Evolutionary conservation across 2,113 vertebrate genomes (phyloP), one percentile per base, ranked within the genome.

Genomic region (Platysteira castanea): DNA sequence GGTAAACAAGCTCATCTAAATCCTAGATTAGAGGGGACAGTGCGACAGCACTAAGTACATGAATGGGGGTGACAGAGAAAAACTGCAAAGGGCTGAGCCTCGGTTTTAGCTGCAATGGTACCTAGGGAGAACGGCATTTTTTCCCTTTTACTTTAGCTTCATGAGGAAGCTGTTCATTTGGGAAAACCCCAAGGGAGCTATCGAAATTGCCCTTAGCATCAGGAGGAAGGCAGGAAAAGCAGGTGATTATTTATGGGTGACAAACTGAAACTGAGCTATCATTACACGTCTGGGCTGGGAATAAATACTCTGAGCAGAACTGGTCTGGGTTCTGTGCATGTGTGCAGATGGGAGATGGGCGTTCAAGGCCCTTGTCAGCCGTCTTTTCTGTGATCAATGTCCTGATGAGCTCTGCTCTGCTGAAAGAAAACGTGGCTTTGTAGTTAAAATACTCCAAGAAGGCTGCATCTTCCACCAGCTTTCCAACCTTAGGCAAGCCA

Each of bases 1-100:
- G 41, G 60, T 77, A 67, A 96, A 96, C 90, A 56, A 93, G 83
- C 79, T 96, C 92, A 78, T 90, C 79, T 83, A 89, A 95, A 94
- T 95, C 93, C 96, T 75, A 69, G 76, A 94, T 96, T 96, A 94
- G 69, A 68, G 56, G 44, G 73, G 56, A 31, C 4, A 2, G 41
- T 80, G 82, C 1, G 0, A 65, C 87, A 84, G 33, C 2, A 0
- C 53, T 60, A 7, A 74, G 26, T 83, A 27, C 35, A 8, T 94
- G 71, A 95, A 91, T 92, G 76, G 26, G 47, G 37, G 37, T 7
- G 26, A 59, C 7, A 0, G 5, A 44, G 47, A 88, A 74, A 86
- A 84, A 14, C 47, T 5, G 2, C 63, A 31, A 6, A 77, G n/a
- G 57, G 54, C 84, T 80, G 90, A 96, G 63, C 44, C 50, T 77